A percentile compares a stretch with the other conserved stretches of the same genome.
Evolutionary conservation across 2,113 vertebrate genomes (phyloP).

Genomic region (Grus americana): DNA sequence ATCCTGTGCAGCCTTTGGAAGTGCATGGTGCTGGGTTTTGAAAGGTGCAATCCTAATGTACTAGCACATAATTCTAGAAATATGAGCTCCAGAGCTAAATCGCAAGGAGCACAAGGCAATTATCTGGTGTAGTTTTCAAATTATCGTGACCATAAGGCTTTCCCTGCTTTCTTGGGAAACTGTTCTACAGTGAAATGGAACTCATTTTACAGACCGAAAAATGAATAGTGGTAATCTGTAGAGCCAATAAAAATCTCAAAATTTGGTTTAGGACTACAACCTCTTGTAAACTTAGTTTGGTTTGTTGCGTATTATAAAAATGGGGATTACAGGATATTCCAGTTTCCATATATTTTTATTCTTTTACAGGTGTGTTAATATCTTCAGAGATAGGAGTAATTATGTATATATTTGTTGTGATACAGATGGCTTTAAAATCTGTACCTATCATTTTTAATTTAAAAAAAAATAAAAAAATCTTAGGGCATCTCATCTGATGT

Average conservation of each 20-base stretch:
- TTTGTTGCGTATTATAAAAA: background rate
- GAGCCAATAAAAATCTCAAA: background rate
- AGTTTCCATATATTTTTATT: background rate
- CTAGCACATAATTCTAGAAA: background rate
- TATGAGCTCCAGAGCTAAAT: background rate
- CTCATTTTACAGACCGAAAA: background rate
- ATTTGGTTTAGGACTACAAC: background rate
- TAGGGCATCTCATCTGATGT: background rate
- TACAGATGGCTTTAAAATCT: background rate
- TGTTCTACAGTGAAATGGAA: background rate
- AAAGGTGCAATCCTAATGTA: background rate
- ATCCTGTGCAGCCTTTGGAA: background rate
- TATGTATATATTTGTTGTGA: background rate
- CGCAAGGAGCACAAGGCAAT: background rate
- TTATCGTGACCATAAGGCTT: background rate
- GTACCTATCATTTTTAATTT: background rate
- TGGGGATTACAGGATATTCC: background rate
- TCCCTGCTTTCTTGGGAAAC: background rate
- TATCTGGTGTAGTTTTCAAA: background rate
- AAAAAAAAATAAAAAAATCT: background rate
- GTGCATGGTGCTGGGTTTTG: background rate
- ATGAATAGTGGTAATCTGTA: background rate
- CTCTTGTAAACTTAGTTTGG: background rate
- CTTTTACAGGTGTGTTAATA: background rate
- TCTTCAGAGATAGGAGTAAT: background rate